These are phyloP conservation scores for Tholera decimalis DNA, from an alignment of 2,888 invertebrate species.

Conservation along the genomic window DNA sequence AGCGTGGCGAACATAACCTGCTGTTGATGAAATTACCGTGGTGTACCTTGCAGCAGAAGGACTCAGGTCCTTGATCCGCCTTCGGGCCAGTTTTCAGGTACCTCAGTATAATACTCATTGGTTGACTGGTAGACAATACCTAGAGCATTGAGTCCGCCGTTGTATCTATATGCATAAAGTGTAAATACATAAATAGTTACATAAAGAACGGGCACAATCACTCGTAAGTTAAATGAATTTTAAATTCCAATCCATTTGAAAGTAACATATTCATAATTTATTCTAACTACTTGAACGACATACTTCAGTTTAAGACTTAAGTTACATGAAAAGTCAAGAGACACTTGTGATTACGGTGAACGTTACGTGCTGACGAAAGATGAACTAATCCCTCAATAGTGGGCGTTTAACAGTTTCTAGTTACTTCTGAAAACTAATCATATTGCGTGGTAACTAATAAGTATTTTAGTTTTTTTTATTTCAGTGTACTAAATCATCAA, in stretches of 20 bases:
- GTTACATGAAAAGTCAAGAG: conserved; percentile 22
- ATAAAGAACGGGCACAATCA: background rate
- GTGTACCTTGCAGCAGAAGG: background rate
- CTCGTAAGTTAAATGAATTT: background rate
- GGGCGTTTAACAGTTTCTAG: conserved; percentile 1
- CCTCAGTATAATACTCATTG: too few relatives aligned
- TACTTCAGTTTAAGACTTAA: conserved; percentile 13
- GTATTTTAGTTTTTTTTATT: too few relatives aligned
- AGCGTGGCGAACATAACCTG: background rate
- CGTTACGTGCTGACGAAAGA: conserved; percentile 8
- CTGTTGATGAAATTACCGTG: background rate
- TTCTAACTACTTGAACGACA: conserved; percentile 18
- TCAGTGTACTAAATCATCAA: too few relatives aligned
- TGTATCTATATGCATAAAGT: too few relatives aligned
- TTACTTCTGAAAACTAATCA: conserved; percentile 2
- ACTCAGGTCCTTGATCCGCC: background rate
- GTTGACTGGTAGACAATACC: too few relatives aligned
- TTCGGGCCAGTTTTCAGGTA: too few relatives aligned
- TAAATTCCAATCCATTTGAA: conserved; percentile 11
- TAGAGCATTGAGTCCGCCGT: too few relatives aligned
- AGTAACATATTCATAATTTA: background rate
- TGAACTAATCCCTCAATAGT: background rate
- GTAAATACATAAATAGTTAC: too few relatives aligned
- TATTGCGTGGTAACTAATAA: background rate
- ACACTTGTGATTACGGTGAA: conserved; percentile 7